Evolutionary conservation across 92 coral and sea anemone genomes (phyloP).

Genomic region (Zoanthus sansibaricus): DNA sequence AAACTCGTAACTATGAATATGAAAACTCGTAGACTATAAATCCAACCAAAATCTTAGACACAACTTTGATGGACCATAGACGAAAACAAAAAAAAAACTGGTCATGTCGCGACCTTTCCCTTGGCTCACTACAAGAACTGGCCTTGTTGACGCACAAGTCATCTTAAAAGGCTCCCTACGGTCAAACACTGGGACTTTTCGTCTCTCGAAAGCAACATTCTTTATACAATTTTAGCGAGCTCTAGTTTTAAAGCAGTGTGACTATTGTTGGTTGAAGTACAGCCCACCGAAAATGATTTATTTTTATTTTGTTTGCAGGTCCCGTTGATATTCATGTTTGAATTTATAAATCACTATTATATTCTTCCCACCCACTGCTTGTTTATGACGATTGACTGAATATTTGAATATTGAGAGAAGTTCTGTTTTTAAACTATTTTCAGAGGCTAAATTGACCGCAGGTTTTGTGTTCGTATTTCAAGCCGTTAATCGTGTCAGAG

Average conservation of each 20-base stretch:
- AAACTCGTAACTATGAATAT: not conserved
- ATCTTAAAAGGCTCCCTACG: not conserved
- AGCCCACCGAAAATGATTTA: conserved; percentile 43
- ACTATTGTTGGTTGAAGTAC: conserved; percentile 26
- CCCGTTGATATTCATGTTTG: conserved; percentile 10
- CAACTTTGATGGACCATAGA: conserved; percentile 18
- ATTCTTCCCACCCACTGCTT: conserved; percentile 27
- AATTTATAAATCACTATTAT: not conserved
- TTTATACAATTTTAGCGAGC: not conserved
- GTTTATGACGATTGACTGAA: not conserved
- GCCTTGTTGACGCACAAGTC: not conserved
- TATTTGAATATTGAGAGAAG: not conserved
- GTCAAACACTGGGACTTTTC: not conserved
- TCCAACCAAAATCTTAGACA: conserved; percentile 22
- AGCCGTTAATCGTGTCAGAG: not conserved
- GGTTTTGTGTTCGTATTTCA: not conserved
- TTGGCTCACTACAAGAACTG: not conserved
- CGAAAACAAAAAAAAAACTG: conserved; percentile 8
- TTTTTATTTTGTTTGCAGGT: conserved; percentile 19
- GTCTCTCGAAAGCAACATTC: not conserved
- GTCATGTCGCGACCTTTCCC: conserved; percentile 34
- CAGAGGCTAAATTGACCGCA: not conserved
- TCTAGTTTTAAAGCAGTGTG: conserved; percentile 16
- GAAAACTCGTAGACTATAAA: conserved; percentile 7
- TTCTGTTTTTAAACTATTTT: not conserved